phyloP scores from a whole-genome alignment of 2,888 invertebrate species.

The Nomada goodeniana region DNA sequence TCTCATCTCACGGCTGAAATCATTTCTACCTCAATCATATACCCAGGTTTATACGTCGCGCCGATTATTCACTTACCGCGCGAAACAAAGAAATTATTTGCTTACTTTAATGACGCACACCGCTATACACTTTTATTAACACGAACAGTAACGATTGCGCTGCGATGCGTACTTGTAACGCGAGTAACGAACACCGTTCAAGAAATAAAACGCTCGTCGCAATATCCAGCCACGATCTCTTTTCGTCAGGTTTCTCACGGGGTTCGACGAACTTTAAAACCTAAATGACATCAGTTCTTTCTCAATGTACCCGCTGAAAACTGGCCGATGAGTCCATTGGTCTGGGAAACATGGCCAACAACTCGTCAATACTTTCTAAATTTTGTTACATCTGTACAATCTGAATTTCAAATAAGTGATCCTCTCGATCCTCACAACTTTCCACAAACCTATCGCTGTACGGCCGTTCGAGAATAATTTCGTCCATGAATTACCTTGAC shows the following conservation, averaged over 20 bases:
- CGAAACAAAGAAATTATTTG: neutral
- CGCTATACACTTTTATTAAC: neutral
- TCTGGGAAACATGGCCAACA: too few relatives aligned
- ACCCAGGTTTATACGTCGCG: too few relatives aligned
- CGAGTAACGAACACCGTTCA: conserved; percentile 24
- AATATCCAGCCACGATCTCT: conserved; percentile 59
- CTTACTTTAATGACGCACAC: neutral
- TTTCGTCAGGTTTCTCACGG: conserved; percentile 38
- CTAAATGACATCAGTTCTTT: conserved; percentile 12
- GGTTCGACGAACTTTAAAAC: conserved; percentile 42
- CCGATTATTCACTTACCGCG: too few relatives aligned
- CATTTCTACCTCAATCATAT: too few relatives aligned
- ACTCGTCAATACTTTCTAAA: too few relatives aligned
- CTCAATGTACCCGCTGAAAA: neutral
- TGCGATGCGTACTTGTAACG: neutral
- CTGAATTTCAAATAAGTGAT: neutral
- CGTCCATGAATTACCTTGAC: neutral
- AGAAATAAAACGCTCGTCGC: conserved; percentile 50
- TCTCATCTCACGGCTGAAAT: neutral
- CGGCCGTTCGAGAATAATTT: neutral
- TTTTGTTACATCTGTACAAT: neutral
- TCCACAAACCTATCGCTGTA: neutral
- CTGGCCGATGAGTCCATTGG: too few relatives aligned
- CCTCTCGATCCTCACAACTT: neutral
- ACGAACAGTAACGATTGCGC: neutral